Percentiles rank a stretch among this genome's conserved stretches.
These are phyloP conservation scores for Lagria hirta DNA, from an alignment of 2,888 invertebrate genomes.

Conservation along the genomic window DNA sequence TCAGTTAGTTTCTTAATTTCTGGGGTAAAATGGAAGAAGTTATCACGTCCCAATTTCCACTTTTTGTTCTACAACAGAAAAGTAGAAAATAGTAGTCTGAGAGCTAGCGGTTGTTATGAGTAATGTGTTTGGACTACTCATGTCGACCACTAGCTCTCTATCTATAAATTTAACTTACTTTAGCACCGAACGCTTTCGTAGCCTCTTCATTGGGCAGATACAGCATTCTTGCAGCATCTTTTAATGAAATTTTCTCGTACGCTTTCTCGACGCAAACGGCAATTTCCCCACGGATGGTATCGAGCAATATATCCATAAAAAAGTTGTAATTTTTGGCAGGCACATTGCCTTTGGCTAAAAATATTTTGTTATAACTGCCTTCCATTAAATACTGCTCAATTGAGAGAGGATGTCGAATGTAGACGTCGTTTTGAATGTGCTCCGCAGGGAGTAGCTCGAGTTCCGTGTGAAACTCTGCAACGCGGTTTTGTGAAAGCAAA, in stretches of 20 bases:
- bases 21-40: slow-evolving; percentile 78
- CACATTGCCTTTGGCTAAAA: slow-evolving; percentile 91
- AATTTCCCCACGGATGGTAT: slow-evolving; percentile 95
- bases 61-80: slow-evolving; percentile 63
- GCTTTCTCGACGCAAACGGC: slow-evolving; percentile 96
- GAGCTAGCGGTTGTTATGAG: too few species aligned
- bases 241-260: slow-evolving; percentile 83
- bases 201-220: slow-evolving; percentile 79
- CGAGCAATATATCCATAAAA: slow-evolving; percentile 94
- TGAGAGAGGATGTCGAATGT: slow-evolving; percentile 91
- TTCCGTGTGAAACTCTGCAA: slow-evolving; percentile 98
- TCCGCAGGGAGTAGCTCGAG: slow-evolving; percentile 89
- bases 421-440: slow-evolving; percentile 89
- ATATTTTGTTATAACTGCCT: slow-evolving; percentile 97
- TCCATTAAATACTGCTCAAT: slow-evolving; percentile 99
- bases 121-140: too few species aligned
- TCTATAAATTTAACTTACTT: slow-evolving; percentile 5
- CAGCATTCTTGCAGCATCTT: slow-evolving; percentile 86
- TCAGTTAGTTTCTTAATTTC: slow-evolving; percentile 76
- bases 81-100: slow-evolving; percentile 5
- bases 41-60: slow-evolving; percentile 78
- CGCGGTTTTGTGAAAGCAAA: slow-evolving; percentile 90
- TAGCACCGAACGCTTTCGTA: slow-evolving; percentile 73
- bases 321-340: slow-evolving; percentile 94
- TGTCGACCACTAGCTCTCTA: too few species aligned